These are phyloP conservation scores for Chymomyza amoena DNA, from an alignment of 2,888 invertebrate species.

Conservation along the genomic window DNA sequence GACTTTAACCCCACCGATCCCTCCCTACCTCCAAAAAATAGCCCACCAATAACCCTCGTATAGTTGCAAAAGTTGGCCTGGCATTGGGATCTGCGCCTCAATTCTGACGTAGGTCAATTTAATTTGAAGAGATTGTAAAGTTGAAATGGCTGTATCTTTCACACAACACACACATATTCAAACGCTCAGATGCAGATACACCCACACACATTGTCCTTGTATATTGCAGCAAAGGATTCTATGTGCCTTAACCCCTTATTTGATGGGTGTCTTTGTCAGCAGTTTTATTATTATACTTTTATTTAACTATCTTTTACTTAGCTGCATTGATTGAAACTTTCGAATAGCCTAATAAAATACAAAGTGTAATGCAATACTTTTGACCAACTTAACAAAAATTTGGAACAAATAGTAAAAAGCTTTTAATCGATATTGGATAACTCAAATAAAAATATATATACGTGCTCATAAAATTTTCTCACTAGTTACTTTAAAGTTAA, in stretches of 20 bases:
- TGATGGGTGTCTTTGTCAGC: constrained; percentile 27
- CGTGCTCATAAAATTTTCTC: too few relatives aligned
- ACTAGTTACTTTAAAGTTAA: too few relatives aligned
- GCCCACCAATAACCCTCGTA: constrained; percentile 1
- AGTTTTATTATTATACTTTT: constrained; percentile 38
- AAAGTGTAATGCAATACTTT: background rate
- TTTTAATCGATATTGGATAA: too few relatives aligned
- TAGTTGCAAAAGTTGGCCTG: constrained; percentile 21
- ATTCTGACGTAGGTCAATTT: constrained; percentile 65
- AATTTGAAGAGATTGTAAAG: constrained; percentile 66
- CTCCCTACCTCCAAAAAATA: background rate
- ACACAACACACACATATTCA: constrained; percentile 20
- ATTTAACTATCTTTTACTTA: constrained; percentile 5
- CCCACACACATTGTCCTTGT: background rate
- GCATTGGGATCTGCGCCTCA: constrained; percentile 18
- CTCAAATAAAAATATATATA: too few relatives aligned
- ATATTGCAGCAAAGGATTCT: background rate
- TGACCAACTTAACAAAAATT: background rate
- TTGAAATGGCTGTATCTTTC: constrained; percentile 46
- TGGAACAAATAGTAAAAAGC: too few relatives aligned
- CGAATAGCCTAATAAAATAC: background rate
- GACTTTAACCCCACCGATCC: background rate
- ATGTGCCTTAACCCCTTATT: background rate
- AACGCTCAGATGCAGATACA: too few relatives aligned
- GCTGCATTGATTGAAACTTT: background rate